Conservation (phyloP, 2,113 vertebrate species). For the Gopherus flavomarginatus region DNA sequence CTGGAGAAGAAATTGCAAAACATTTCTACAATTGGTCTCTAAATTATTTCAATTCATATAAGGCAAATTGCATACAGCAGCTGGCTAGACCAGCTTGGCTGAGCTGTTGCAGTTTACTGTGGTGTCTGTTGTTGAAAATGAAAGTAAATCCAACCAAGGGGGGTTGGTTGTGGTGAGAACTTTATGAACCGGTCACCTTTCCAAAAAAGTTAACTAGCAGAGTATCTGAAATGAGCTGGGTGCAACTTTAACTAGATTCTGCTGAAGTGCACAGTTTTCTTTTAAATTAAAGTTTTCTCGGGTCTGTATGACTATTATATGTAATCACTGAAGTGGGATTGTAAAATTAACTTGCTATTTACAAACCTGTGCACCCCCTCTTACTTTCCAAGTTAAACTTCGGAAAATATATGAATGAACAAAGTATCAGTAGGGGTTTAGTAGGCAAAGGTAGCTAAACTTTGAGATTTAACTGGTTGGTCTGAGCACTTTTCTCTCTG, state of each 20-base stretch:
- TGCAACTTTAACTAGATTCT: not conserved
- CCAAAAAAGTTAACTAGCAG: not conserved
- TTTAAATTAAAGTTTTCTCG: not conserved
- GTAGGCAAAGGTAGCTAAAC: not conserved
- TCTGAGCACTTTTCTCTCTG: slow-evolving; percentile 11
- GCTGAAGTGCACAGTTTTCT: not conserved
- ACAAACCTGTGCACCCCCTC: not conserved
- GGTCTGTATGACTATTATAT: not conserved
- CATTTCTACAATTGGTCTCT: not conserved
- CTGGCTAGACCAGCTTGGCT: not conserved
- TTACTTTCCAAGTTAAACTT: not conserved
- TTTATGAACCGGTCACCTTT: not conserved
- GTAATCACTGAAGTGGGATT: not conserved
- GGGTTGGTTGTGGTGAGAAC: not conserved
- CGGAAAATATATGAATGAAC: not conserved
- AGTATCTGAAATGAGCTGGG: not conserved
- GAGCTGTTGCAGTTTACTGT: not conserved
- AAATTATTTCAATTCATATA: not conserved
- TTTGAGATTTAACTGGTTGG: not conserved
- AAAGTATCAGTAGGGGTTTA: not conserved
- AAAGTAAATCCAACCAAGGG: not conserved
- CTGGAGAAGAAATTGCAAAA: not conserved
- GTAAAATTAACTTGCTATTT: not conserved
- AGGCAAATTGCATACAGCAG: not conserved
- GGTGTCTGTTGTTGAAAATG: not conserved